These are phyloP conservation scores for Entomobrya multifasciata DNA, from an alignment of 2,888 invertebrate genomes.

Conservation along the genomic window DNA sequence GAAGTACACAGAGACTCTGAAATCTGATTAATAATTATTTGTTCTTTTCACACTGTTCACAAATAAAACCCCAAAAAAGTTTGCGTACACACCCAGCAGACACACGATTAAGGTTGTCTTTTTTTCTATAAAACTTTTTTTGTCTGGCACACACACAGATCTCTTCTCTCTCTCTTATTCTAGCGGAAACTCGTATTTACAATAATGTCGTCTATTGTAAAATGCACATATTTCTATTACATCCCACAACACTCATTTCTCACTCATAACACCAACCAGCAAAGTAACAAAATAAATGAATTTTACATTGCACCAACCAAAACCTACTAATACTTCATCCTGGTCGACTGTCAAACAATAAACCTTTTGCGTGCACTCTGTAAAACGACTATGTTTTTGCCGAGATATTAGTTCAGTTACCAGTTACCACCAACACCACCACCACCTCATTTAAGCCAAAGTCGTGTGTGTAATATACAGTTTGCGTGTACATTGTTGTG, in stretches of 20 bases:
- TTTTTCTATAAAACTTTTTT: not conserved
- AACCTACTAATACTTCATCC: not conserved
- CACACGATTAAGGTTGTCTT: not conserved
- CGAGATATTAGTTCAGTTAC: constrained; percentile 12
- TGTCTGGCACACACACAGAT: not conserved
- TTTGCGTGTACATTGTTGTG: constrained; percentile 35
- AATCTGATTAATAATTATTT: constrained; percentile 61
- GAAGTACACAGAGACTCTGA: not conserved
- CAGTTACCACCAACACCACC: not conserved
- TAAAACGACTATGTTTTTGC: not conserved
- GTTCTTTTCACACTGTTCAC: constrained; percentile 27
- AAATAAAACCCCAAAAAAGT: constrained; percentile 23
- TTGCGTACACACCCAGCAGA: constrained; percentile 52
- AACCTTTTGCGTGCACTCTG: constrained; percentile 30
- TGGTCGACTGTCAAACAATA: constrained; percentile 48
- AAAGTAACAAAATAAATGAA: constrained; percentile 26
- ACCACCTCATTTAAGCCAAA: constrained; percentile 10
- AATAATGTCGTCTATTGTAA: not conserved
- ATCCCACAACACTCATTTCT: not conserved
- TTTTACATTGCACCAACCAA: constrained; percentile 34
- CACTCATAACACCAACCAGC: not conserved
- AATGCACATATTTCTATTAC: not conserved
- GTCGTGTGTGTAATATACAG: not conserved
- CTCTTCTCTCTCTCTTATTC: not conserved
- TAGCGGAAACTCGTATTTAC: constrained; percentile 60